Evolutionary conservation across 2,797 vertebrate species (phyloP).

Genomic region (Nannoperca australis): DNA sequence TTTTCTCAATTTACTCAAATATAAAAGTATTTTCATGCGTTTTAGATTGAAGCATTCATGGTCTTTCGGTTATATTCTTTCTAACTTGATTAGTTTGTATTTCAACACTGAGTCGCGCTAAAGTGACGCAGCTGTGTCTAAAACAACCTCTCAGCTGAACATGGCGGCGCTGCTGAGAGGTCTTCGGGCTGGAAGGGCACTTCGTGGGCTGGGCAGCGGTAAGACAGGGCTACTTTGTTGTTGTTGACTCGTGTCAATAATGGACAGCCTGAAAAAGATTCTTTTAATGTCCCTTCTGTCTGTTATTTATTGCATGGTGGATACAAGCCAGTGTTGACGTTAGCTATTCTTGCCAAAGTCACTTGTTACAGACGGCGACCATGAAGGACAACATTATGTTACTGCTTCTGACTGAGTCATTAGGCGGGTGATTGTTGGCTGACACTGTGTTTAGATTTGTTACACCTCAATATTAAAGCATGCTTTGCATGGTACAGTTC

Average conservation of each 20-base stretch:
- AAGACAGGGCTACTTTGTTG: constrained; percentile 13
- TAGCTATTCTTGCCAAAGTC: constrained; percentile 51
- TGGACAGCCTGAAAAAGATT: background rate
- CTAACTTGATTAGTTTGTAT: background rate
- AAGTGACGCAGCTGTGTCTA: constrained; percentile 42
- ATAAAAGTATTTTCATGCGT: accelerated
- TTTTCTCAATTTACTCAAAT: background rate
- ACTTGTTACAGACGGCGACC: constrained; percentile 69
- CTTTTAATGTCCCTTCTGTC: accelerated
- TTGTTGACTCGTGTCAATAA: background rate
- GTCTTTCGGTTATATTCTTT: background rate
- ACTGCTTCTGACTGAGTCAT: background rate
- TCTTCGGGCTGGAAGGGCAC: constrained; percentile 76
- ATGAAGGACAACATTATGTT: constrained; percentile 68
- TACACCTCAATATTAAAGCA: background rate
- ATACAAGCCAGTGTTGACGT: constrained; percentile 2
- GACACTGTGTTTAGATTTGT: accelerated
- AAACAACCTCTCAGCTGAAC: constrained; percentile 34
- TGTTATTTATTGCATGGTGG: too few species aligned
- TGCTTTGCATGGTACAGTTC: background rate
- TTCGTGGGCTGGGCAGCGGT: constrained; percentile 79
- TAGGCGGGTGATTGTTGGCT: background rate
- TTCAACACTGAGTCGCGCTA: constrained; percentile 31
- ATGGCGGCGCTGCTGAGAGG: constrained; percentile 87
- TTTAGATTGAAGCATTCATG: background rate